Evolutionary conservation across 2,888 invertebrate genomes (phyloP), one percentile per base, ranked within the genome.

Genomic region (Aplocera efformata): DNA sequence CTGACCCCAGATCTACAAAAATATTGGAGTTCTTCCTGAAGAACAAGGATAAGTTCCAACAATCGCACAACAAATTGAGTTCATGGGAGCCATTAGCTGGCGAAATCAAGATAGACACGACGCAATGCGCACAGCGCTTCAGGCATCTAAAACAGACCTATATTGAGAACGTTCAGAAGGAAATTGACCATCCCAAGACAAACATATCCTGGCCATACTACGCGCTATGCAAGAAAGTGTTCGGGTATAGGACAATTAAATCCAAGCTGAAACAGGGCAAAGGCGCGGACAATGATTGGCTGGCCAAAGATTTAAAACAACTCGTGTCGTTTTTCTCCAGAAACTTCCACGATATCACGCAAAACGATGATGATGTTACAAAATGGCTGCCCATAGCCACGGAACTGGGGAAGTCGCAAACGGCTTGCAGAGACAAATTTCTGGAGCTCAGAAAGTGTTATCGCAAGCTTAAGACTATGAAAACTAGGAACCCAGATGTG

Each of bases 151-250:
- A 85, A 48, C 79, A 84, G 60, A 76, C 79, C 0, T 88, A 83
- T 54, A 77, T 71, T 0, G 60, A 67, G 0, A 76, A 79, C 2
- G 65, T 86, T 0, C 78, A 84, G 45, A 70, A 80, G 33, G 86
- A 88, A 38, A 80, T 86, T 0, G 77, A 65, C 3, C 79, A 78
- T 42, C 85, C 86, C 0, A 82, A 82, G 40, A 76, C 73, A 56
- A 78, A 79, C 0, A 79, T 86, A 1, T 56, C 80, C 0, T 86
- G 85, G 86, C 85, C 84, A 0, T 84, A 86, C 34, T 86, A 80
- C 6, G 59, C 66, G 2, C 45, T 82, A 0, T 85, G 85, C 56
- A 88, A 86, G 41, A 88, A 84, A 60, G 82, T 83, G 0, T 88
- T 86, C 10, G 85, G 86, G 0, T 85, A 86, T 39, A 47, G 86